Base-by-base conservation (phyloP, 2,888 invertebrate genomes). In the Heliconius ismenius region DNA sequence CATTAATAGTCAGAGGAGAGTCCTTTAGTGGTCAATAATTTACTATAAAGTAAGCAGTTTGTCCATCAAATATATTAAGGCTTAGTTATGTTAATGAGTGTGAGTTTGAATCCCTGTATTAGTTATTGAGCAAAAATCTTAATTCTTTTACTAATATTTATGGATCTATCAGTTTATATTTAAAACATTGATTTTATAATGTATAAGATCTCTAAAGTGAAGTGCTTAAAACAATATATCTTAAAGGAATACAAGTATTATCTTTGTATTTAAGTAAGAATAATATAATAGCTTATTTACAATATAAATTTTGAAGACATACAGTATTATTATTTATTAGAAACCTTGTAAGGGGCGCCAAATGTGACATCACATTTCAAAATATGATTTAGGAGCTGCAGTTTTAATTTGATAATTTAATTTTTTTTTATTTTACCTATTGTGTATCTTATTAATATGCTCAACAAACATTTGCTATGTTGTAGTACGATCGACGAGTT, bases 201-300 rank as follows among this genome's bases (percentile, higher is more conserved):
- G 21, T n/a, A n/a, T n/a, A 58, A 58, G n/a, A 54, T 54, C n/a
- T 54, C 1, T 21, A 54, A 21, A 54, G 58, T 58, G 58, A 62
- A n/a, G 60, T 62, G 60, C 60, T 62, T 69, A 49, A 10, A 69
- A 10, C 49, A 26, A 68, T 18, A 49, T 32, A 54, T 26, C 49
- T 21, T 26, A 28, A 21, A 13, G 13, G 21, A 67, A 13, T 69
- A n/a, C 69, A 28, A 69, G 68, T 69, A 54, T 54, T 69, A 54
- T 32, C 36, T 39, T 54, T 28, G 28, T 32, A 54, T 69, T 49
- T 54, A 54, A 49, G 32, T 28, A n/a, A 54, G 54, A 69, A 28
- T 24, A 32, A 54, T 58, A 58, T 58, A 58, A 39, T 69, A 54
- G 69, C 69, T 69, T 69, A 69, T 69, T 69, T 54, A 69, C 69